Evolutionary conservation across 2,888 invertebrate species (phyloP), one percentile per base, ranked within the genome.

Genomic region (Drosophila cognata): DNA sequence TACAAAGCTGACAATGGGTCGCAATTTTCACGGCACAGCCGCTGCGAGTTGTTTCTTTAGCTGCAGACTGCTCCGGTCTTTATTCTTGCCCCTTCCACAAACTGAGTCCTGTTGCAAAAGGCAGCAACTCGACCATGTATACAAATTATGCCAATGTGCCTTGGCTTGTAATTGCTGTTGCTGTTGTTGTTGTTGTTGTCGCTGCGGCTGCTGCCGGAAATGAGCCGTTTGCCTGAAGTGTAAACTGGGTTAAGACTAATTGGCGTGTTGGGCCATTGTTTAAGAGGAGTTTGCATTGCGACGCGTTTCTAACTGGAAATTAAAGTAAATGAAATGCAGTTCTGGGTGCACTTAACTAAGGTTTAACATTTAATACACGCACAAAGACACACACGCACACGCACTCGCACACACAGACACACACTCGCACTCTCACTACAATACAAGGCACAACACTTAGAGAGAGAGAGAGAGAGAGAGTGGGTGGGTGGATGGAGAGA

Each of bases 191-290:
- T 65, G 66, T 35, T 70, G 59, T 18, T 59, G 66, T 33, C 64
- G 65, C 58, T 63, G 66, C 53, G 57, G 75, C 55, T 38, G 77
- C 29, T 68, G 65, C 75, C 72, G 78, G 87, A 89, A 89, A 83
- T 84, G 84, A 84, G 86, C 84, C 77, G 82, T 80, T 88, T 82
- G 86, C 73, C 73, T 84, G 76, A 82, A 84, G 90, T 91, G 90
- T 81, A 83, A 90, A 91, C 88, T 91, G 86, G 91, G 91, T 90
- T 91, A 91, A 91, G 81, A 87, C 83, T 90, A 91, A 91, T 91
- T 90, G 89, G 89, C 84, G 83, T 81, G 82, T 60, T 71, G 70
- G 62, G 71, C 70, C 58, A 71, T 78, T 75, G 74, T 82, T 71
- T 65, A 75, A 74, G 69, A 41, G 57, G 64, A 77, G 77, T 77